Base-by-base conservation (phyloP, 1,140 invertebrate genomes). In the Lepidurus couesii region DNA sequence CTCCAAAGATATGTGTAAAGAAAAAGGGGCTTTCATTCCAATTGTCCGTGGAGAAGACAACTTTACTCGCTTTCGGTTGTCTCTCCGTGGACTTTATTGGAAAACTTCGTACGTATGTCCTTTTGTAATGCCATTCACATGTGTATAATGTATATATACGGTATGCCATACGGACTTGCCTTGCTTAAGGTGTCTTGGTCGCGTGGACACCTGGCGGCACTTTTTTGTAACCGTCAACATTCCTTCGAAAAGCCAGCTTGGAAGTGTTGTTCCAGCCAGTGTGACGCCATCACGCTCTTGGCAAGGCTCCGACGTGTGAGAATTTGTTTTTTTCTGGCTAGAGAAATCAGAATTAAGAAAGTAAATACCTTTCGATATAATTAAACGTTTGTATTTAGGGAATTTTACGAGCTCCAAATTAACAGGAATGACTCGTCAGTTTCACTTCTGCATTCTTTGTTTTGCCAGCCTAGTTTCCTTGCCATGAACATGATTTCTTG, bases 91-190 rank as follows among this genome's bases (percentile, higher is more conserved):
- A 3, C 34, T 34, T 34, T 34, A 34, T 34, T 34, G 34, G 34
- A 34, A 34, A 34, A 34, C 34, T 34, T 65, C 16, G 53, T 65
- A 65, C 53, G 53, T 13, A 65, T 65, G 16, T 65, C 13, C 16
- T 65, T 65, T 11, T 47, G 45, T 47, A 47, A 47, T 21, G 8
- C 53, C 53, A 65, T 65, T 65, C 16, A 21, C 16, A 13, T 65
- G 53, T 65, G 21, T 65, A 65, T 65, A 65, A 65, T 65, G 53
- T 65, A 65, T 65, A 65, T 65, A 65, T 65, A 65, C 53, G 53
- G 53, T n/a, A 65, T 65, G 16, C 53, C 21, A 65, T 21, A 65
- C 21, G 16, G 13, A 16, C 13, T 13, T 65, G n/a, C n/a, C 53
- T 65, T 21, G 13, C 21, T 10, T 65, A 21, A 16, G 53, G 53